A percentile compares a stretch with the other conserved stretches of the same genome.
These are phyloP conservation scores for Pachyuromys duprasi DNA, from an alignment of 2,797 vertebrate species.

Conservation along the genomic window DNA sequence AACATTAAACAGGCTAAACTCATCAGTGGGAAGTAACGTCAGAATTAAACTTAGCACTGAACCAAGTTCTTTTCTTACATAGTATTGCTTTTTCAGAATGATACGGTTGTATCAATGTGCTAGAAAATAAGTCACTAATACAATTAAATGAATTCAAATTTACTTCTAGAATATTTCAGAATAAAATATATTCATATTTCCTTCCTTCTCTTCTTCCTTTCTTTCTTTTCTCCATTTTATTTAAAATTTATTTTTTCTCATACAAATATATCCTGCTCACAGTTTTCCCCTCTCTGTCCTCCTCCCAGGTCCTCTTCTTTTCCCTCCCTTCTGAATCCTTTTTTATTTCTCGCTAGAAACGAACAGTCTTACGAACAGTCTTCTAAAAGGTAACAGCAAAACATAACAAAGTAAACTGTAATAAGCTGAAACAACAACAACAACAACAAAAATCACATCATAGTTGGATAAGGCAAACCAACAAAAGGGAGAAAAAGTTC, in stretches of 20 bases:
- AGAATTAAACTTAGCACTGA: constrained; percentile 41
- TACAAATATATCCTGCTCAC: neutral
- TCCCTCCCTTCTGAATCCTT: neutral
- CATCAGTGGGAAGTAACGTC: constrained; percentile 26
- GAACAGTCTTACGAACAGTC: neutral
- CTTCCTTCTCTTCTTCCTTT: neutral
- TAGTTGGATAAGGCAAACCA: neutral
- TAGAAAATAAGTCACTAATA: constrained; percentile 1
- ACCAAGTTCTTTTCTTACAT: constrained; percentile 1
- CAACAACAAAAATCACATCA: neutral
- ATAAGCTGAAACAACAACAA: neutral
- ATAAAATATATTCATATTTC: constrained; percentile 1
- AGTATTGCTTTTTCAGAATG: constrained; percentile 3
- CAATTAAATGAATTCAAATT: constrained; percentile 14
- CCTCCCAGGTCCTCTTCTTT: no score
- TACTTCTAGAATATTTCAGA: constrained; percentile 23
- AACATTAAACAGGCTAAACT: constrained; percentile 46
- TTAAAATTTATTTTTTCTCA: neutral
- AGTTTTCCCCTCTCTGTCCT: neutral
- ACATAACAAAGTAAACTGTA: neutral
- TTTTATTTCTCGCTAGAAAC: neutral
- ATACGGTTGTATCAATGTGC: neutral
- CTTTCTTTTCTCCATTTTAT: neutral
- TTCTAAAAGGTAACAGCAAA: neutral
- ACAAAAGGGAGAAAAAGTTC: no score